A percentile compares a stretch with the other conserved stretches of the same genome.
These are phyloP conservation scores for Lithophane socia DNA, from an alignment of 2,888 invertebrate species.

Conservation along the genomic window DNA sequence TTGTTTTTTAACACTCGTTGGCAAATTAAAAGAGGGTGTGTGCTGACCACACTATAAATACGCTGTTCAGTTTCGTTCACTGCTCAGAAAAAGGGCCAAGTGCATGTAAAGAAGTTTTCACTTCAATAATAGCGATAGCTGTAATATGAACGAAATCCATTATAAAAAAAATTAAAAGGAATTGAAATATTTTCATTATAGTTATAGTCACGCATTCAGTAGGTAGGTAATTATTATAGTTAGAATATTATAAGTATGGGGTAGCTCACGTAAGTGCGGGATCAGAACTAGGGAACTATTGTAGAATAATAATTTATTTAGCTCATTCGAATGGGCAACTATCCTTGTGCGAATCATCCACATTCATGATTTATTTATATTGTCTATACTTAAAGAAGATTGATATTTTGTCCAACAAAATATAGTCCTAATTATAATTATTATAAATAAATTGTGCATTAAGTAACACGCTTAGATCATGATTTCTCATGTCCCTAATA, in stretches of 20 bases:
- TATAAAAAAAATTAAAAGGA: constrained; percentile 37
- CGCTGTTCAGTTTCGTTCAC: no score
- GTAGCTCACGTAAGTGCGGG: constrained; percentile 64
- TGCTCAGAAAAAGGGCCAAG: no score
- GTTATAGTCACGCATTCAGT: constrained; percentile 33
- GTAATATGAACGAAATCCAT: constrained; percentile 21
- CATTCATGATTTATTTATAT: constrained; percentile 1
- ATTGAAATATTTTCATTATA: constrained; percentile 52
- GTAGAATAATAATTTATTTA: constrained; percentile 51
- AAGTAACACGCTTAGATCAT: constrained; percentile 32
- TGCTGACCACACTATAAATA: no score
- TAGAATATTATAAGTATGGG: constrained; percentile 54
- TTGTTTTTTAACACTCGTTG: background rate
- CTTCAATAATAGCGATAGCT: background rate
- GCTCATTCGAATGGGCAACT: constrained; percentile 35
- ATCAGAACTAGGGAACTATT: constrained; percentile 63
- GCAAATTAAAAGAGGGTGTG: background rate
- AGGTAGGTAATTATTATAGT: constrained; percentile 55
- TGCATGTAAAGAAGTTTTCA: no score
- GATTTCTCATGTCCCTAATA: constrained; percentile 18
- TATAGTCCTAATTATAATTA: background rate
- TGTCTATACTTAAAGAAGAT: background rate
- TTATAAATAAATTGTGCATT: constrained; percentile 22
- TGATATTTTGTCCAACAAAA: constrained; percentile 37
- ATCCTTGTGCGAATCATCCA: constrained; percentile 25